A percentile compares a stretch with the other conserved stretches of the same genome.
These are phyloP conservation scores for Sphenodon punctatus DNA, from an alignment of 2,797 vertebrate species.

Conservation along the genomic window DNA sequence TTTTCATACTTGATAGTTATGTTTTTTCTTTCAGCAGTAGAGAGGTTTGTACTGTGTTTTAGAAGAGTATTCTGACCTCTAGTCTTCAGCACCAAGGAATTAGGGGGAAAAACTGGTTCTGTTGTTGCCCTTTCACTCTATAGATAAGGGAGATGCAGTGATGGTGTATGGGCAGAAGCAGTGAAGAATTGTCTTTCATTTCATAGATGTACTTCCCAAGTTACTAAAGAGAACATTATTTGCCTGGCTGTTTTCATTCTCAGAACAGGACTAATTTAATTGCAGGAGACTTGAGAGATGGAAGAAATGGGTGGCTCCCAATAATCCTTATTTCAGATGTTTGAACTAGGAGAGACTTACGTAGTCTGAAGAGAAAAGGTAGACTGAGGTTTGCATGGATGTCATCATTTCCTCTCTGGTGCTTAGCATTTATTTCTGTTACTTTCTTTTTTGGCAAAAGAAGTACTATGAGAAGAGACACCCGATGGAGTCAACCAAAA, in stretches of 20 bases:
- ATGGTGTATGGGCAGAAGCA: background rate
- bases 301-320: fast-evolving
- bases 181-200: background rate
- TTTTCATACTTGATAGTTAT: background rate
- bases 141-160: background rate
- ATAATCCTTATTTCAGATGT: background rate
- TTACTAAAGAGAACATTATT: background rate
- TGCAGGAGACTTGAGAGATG: background rate
- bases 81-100: background rate
- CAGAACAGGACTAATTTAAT: background rate
- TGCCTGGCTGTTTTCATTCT: background rate
- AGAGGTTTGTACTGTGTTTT: too few species aligned
- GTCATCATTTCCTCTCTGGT: background rate
- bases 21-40: background rate
- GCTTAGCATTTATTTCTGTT: background rate
- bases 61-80: background rate
- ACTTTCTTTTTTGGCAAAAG: background rate
- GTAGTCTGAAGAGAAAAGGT: fast-evolving
- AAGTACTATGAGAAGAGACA: background rate
- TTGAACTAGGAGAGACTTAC: background rate
- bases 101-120: slow-evolving; percentile 4
- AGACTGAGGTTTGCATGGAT: background rate
- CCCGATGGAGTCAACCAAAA: background rate
- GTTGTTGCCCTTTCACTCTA: background rate
- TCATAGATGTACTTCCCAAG: background rate